Percentiles rank a stretch among this genome's conserved stretches.
Conservation (phyloP, 2,888 invertebrate species). For the Psococerastis gibbosa region DNA sequence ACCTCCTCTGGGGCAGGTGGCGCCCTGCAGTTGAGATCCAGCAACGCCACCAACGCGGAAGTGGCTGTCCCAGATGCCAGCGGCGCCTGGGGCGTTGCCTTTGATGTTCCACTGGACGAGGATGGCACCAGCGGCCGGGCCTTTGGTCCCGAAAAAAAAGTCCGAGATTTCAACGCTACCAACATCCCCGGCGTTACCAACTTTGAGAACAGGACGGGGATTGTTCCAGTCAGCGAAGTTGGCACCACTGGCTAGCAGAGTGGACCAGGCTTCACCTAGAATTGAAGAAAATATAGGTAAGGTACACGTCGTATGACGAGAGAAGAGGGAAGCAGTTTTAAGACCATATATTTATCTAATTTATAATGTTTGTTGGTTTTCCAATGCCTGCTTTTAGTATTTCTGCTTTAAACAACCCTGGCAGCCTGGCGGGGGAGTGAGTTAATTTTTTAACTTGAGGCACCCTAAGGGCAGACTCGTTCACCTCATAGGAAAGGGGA, state of each 20-base stretch:
- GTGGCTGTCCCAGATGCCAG: conserved; percentile 3
- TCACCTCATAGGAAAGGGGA: too few species aligned
- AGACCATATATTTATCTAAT: too few species aligned
- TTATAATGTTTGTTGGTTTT: too few species aligned
- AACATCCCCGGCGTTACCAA: neutral
- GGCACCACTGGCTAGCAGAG: neutral
- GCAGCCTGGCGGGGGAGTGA: too few species aligned
- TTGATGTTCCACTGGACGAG: neutral
- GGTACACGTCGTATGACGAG: too few species aligned
- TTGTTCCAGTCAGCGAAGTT: conserved; percentile 2
- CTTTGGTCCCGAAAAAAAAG: neutral
- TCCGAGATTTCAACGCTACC: neutral
- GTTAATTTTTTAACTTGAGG: too few species aligned
- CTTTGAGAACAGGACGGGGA: neutral
- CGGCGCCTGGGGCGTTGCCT: neutral
- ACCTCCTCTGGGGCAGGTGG: neutral
- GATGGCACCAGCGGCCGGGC: conserved; percentile 2
- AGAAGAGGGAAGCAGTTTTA: too few species aligned
- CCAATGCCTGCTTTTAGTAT: too few species aligned
- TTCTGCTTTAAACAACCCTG: too few species aligned
- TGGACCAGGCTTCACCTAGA: neutral
- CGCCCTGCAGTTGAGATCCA: neutral
- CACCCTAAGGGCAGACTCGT: too few species aligned
- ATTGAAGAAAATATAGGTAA: too few species aligned
- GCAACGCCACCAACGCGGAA: conserved; percentile 1